Conservation (phyloP, 2,113 vertebrate species). For the Bubo bubo region DNA sequence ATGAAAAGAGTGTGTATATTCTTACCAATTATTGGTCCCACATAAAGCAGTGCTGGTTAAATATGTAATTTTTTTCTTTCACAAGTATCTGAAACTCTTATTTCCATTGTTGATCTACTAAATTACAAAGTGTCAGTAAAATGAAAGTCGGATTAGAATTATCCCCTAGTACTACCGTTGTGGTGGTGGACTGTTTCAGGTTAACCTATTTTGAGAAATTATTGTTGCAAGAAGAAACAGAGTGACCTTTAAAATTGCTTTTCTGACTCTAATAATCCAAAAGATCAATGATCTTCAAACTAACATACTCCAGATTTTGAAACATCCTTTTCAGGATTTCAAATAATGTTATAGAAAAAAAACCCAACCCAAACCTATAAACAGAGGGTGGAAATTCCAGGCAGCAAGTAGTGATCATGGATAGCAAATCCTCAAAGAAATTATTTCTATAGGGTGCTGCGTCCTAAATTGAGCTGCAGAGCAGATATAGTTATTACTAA, state of each 20-base stretch:
- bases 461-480: neutral
- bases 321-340: neutral
- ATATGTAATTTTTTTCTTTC: neutral
- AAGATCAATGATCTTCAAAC: neutral
- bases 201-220: neutral
- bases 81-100: neutral
- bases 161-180: fast-evolving
- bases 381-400: neutral
- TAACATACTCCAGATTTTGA: neutral
- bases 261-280: neutral
- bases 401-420: neutral
- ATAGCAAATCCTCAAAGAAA: neutral
- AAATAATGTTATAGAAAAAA: neutral
- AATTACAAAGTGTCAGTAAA: neutral
- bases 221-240: neutral
- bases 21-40: neutral
- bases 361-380: neutral
- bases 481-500: neutral
- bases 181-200: neutral
- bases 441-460: neutral
- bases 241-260: neutral
- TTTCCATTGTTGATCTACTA: neutral
- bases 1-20: neutral
- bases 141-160: neutral
- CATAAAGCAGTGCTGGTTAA: neutral